phyloP scores from a whole-genome alignment of 37 sponge, comb jelly and placozoan genomes.

The Corticium candelabrum region DNA sequence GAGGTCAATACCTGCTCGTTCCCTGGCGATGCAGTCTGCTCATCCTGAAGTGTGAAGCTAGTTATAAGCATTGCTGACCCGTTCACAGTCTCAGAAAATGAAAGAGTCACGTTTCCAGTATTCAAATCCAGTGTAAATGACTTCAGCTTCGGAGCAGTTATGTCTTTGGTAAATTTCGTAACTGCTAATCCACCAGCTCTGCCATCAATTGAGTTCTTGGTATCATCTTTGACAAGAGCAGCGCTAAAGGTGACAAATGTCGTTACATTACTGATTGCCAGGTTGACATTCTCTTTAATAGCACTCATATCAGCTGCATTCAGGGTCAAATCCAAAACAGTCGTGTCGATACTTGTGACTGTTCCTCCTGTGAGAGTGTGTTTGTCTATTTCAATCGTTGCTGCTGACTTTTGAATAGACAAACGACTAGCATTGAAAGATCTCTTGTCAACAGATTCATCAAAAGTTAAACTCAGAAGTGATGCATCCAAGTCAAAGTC shows the following conservation, averaged over 20 bases:
- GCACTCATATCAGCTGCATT: conserved; percentile 37
- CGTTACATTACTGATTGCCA: conserved; percentile 41
- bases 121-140: conserved; percentile 24
- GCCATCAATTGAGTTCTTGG: conserved; percentile 32
- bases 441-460: conserved; percentile 49
- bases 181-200: conserved; percentile 8
- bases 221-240: conserved; percentile 43
- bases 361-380: conserved; percentile 29
- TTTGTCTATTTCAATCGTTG: neutral
- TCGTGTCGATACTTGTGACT: conserved; percentile 34
- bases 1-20: conserved; percentile 16
- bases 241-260: conserved; percentile 43
- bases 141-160: conserved; percentile 46
- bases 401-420: conserved; percentile 33
- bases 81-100: conserved; percentile 24
- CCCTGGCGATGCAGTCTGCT: neutral
- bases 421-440: conserved; percentile 20
- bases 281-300: conserved; percentile 21
- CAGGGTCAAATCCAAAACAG: conserved; percentile 31
- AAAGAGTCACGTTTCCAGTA: neutral
- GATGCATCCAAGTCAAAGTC: conserved; percentile 44
- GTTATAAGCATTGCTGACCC: neutral
- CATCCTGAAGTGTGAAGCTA: neutral
- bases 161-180: conserved; percentile 55
- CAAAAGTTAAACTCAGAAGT: conserved; percentile 43